Evolutionary conservation across 2,888 invertebrate genomes (phyloP).

Genomic region (Plebejus argus): DNA sequence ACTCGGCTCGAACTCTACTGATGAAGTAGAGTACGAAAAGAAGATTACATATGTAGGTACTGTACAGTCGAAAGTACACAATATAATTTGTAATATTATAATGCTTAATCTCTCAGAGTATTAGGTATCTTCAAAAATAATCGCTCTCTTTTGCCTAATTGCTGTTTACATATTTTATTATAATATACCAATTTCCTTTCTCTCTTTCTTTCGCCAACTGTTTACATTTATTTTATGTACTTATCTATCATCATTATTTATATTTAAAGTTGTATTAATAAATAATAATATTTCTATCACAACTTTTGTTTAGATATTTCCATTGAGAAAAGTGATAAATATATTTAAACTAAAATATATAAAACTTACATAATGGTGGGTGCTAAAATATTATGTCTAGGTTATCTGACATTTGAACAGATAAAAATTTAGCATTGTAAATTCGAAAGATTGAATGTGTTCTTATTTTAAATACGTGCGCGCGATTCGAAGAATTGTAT

Average conservation of each 20-base stretch:
- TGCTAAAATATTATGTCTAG: not conserved
- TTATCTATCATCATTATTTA: not conserved
- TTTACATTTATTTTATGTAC: too few relatives aligned
- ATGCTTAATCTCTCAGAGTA: too few relatives aligned
- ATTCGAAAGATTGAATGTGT: not conserved
- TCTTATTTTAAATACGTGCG: not conserved
- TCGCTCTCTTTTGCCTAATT: too few relatives aligned
- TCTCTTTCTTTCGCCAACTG: not conserved
- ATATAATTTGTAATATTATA: too few relatives aligned
- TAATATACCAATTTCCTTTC: too few relatives aligned
- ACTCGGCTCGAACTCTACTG: too few relatives aligned
- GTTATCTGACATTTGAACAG: not conserved
- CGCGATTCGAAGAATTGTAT: not conserved
- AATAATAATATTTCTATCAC: not conserved
- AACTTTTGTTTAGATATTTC: not conserved
- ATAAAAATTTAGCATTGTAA: conserved; percentile 1
- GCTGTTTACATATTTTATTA: too few relatives aligned
- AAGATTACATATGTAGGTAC: too few relatives aligned
- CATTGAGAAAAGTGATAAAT: not conserved
- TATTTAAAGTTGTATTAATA: not conserved
- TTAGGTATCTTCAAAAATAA: too few relatives aligned
- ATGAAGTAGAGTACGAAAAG: too few relatives aligned
- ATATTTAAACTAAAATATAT: not conserved
- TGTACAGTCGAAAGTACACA: too few relatives aligned
- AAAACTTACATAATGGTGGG: not conserved